Evolutionary conservation across 2,888 invertebrate genomes (phyloP), one percentile per base, ranked within the genome.

Genomic region (Melieria omissa): DNA sequence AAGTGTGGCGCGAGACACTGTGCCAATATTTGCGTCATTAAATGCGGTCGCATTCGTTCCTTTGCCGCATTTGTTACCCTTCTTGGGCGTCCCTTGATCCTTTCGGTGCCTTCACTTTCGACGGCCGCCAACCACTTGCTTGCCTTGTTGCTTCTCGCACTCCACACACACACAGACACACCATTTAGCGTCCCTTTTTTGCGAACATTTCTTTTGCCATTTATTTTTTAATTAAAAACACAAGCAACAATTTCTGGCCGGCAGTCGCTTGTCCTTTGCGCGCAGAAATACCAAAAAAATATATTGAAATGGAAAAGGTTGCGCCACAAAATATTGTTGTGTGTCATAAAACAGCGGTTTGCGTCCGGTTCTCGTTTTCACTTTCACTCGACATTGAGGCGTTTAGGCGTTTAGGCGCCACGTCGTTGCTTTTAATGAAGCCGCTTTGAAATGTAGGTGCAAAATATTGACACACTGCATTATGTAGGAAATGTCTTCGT

Each of bases 1-100:
- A 29, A 29, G 29, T 29, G 29, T n/a, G 14, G 14, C 52, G 6
- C 9, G n/a, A 6, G 6, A 14, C 42, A 16, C 29, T 71, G 52
- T 70, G 70, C 72, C 73, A 75, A 75, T 75, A 73, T 75, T 75
- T 73, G 70, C 68, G 66, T 70, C 75, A 75, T 72, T 75, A 72
- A 72, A 67, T 66, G 7, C 45, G 45, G 5, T 9, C 6, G 65
- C 41, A 4, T 5, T 29, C 41, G 5, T 52, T 45, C 12, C 4
- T 8, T 63, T 16, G 47, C 49, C 29, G 29, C 29, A 60, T 66
- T 66, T 70, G 54, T 55, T 61, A 52, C 5, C 7, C 29, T 29
- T 29, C 46, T 55, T 42, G 5, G 8, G 52, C 9, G 12, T 52
- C 14, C 7, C 14, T 52, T 52, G 9, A 5, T 52, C 16, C 16